Evolutionary conservation across 2,888 invertebrate genomes (phyloP), one percentile per base, ranked within the genome.

Genomic region (Palloptera scutellata): DNA sequence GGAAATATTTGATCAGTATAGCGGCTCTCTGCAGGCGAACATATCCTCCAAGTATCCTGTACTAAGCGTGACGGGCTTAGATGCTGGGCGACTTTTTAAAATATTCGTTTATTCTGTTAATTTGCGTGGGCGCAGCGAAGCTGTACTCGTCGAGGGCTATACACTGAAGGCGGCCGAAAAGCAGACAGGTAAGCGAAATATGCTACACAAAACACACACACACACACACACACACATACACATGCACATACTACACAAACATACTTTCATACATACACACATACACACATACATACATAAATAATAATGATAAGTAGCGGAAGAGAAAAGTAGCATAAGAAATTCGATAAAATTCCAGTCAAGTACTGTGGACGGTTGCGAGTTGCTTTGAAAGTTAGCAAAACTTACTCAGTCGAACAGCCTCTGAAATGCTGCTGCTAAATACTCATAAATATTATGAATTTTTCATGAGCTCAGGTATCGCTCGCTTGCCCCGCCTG

Each of bases 51-150:
- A 88, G 72, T 88, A 89, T 75, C 92, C 95, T 0, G 87, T 89
- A 43, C 92, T 96, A 86, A 90, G 90, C 66, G 91, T 95, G 1
- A 89, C 89, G 74, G 91, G 91, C 6, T 87, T 96, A 63, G 91
- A 92, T 65, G 89, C 95, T 0, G 95, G 93, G 8, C 91, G 91
- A 76, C 88, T 91, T 15, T 88, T 96, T 73, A 91, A 91, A 76
- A 90, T 96, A 83, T 87, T 91, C 63, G 89, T 96, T 71, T 95
- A 93, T 83, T 92, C 95, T 1, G 90, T 90, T 68, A 96, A 96
- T 83, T 89, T 91, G 8, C 92, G 93, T 78, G 96, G 96, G 15
- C 88, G 91, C 74, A 95, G 95, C 73, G 93, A 94, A 70, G 84
- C 88, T 0, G 88, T 91, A 17, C 82, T 88, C 64, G 83, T 92